Evolutionary conservation across 1,140 invertebrate genomes (phyloP).

Genomic region (Meteorus sp.): DNA sequence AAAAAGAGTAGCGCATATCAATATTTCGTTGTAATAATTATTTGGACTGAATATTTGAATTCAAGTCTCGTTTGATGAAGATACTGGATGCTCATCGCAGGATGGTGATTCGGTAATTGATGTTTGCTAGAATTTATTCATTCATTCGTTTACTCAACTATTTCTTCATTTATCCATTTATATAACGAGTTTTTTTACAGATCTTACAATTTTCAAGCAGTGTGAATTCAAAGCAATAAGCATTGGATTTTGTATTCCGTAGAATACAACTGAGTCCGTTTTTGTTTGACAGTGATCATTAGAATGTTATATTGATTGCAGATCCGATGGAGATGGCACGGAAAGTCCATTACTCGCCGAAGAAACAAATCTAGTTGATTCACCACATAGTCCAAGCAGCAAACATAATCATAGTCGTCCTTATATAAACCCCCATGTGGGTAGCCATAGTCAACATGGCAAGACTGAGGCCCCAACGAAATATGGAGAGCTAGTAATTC

Average conservation of each 20-base stretch:
- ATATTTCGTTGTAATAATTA: no score
- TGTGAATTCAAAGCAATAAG: no score
- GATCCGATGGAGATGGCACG: conserved; percentile 58
- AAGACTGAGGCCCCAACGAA: conserved; percentile 77
- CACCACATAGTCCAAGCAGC: conserved; percentile 52
- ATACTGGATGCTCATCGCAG: conserved; percentile 41
- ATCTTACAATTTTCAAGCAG: no score
- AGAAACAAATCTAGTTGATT: conserved; percentile 56
- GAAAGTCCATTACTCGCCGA: conserved; percentile 55
- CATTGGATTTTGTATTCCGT: no score
- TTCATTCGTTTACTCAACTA: conserved; percentile 13
- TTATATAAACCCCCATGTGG: conserved; percentile 48
- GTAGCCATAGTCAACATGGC: conserved; percentile 57
- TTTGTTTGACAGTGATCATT: conserved; percentile 8
- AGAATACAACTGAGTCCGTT: neutral
- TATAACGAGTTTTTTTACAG: no score
- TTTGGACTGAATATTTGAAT: conserved; percentile 33
- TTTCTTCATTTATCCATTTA: conserved; percentile 15
- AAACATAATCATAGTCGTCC: conserved; percentile 52
- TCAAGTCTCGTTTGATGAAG: conserved; percentile 31
- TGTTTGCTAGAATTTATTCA: conserved; percentile 13
- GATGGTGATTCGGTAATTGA: conserved; percentile 57
- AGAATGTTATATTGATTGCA: conserved; percentile 30
- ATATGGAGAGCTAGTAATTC: conserved; percentile 92
- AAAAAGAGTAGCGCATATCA: no score